Conservation (phyloP, 2,113 vertebrate genomes). For the Grus americana region DNA sequence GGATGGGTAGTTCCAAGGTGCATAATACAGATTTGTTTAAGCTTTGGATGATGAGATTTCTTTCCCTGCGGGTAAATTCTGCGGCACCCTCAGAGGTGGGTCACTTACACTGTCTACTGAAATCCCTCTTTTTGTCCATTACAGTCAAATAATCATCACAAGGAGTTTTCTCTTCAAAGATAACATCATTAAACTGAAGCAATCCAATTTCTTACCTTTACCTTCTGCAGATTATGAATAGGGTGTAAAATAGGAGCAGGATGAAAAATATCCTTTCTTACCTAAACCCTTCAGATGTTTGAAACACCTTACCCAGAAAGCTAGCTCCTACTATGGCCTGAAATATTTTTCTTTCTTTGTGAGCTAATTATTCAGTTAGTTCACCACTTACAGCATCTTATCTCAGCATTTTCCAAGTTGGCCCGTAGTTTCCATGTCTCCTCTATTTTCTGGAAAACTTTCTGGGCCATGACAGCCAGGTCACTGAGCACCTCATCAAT, state of each 20-base stretch:
- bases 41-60: not conserved
- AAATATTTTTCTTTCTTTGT: not conserved
- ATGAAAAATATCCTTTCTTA: not conserved
- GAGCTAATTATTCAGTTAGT: not conserved
- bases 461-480: not conserved
- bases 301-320: not conserved
- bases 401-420: not conserved
- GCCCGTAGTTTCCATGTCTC: not conserved
- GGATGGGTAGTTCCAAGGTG: not conserved
- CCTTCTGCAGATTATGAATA: not conserved
- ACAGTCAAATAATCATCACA: not conserved
- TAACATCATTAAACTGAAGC: not conserved
- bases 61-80: not conserved
- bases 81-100: not conserved
- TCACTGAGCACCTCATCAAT: slow-evolving; percentile 33
- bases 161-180: not conserved
- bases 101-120: not conserved
- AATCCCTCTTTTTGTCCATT: not conserved
- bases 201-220: not conserved
- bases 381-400: not conserved
- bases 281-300: not conserved
- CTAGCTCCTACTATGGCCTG: not conserved
- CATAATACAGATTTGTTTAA: not conserved
- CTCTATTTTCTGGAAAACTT: not conserved
- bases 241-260: not conserved